Evolutionary conservation across 2,113 vertebrate genomes (phyloP), one percentile per base, ranked within the genome.

Genomic region (Circaetus cinerascens): DNA sequence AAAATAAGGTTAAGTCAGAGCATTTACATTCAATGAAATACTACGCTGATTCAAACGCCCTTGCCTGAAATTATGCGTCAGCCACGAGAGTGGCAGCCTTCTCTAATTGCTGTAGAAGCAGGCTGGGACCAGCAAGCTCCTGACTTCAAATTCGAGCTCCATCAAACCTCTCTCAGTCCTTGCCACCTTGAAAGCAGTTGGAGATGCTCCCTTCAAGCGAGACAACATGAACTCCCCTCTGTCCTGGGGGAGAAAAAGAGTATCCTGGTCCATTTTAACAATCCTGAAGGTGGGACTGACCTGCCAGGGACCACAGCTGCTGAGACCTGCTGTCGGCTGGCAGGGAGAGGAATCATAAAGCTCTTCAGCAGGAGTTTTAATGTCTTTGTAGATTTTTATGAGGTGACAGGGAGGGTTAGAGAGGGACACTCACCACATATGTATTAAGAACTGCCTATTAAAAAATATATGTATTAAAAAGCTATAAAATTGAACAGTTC

Each of bases 1-100:
- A 82, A 91, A 77, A n/a, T 50, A 63, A 94, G 78, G 95, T 90
- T 90, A 92, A 85, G 46, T n/a, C 72, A 56, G 74, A 93, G 71
- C n/a, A 88, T 63, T 86, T 86, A 79, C 13, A n/a, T 36, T 45
- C 77, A 85, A 5, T 50, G 50, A 71, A 69, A 82, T 78, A 26
- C 40, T 82, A 40, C 0, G 2, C 48, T 62, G 51, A 87, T 45
- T 76, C 48, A 69, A 66, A 85, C 0, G 27, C 6, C 74, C 73
- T 95, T 79, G 46, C n/a, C 40, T 69, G 55, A 63, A 94, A 79
- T 55, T 56, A 67, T 34, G 10, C 3, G 0, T 22, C 63, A 53
- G 68, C 26, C 26, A 2, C 22, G 23, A 78, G 34, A 91, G 25
- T 11, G 50, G 53, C 71, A 87, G 76, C 34, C 62, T n/a, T 9